phyloP scores from a whole-genome alignment of 1,140 invertebrate genomes.

The Sipha flava region DNA sequence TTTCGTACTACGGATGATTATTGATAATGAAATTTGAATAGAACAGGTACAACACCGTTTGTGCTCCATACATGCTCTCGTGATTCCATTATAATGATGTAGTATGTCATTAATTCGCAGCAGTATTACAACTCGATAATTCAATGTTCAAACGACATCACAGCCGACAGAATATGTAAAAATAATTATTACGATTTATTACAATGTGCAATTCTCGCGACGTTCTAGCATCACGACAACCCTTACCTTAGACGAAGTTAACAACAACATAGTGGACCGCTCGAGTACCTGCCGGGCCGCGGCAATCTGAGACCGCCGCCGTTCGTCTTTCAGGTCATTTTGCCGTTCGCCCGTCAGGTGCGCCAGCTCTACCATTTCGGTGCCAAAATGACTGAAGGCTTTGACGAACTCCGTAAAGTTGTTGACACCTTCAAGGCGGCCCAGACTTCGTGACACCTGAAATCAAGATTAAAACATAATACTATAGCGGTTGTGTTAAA shows the following conservation, averaged over 20 bases:
- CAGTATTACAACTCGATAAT: no score
- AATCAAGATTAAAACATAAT: slow-evolving; percentile 30
- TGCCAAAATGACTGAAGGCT: slow-evolving; percentile 95
- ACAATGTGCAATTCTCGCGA: no score
- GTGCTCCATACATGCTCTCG: no score
- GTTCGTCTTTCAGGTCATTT: slow-evolving; percentile 89
- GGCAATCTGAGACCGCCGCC: slow-evolving; percentile 88
- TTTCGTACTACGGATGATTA: no score
- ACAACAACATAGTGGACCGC: slow-evolving; percentile 93
- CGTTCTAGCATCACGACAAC: slow-evolving; percentile 62
- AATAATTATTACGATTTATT: no score
- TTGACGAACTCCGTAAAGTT: slow-evolving; percentile 99
- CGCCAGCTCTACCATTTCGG: slow-evolving; percentile 96
- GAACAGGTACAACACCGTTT: no score
- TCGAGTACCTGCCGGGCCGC: slow-evolving; percentile 90
- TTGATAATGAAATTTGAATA: no score
- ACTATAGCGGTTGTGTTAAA: background rate
- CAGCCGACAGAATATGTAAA: no score
- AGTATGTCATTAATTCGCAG: no score
- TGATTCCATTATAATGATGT: no score
- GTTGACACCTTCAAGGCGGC: slow-evolving; percentile 82
- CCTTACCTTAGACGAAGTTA: slow-evolving; percentile 89
- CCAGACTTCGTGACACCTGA: slow-evolving; percentile 68
- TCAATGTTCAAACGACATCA: no score
- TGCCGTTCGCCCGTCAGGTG: slow-evolving; percentile 76